A percentile compares a stretch with the other conserved stretches of the same genome.
Evolutionary conservation across 2,888 invertebrate genomes (phyloP).

Genomic region (Dryocosmus kuriphilus): DNA sequence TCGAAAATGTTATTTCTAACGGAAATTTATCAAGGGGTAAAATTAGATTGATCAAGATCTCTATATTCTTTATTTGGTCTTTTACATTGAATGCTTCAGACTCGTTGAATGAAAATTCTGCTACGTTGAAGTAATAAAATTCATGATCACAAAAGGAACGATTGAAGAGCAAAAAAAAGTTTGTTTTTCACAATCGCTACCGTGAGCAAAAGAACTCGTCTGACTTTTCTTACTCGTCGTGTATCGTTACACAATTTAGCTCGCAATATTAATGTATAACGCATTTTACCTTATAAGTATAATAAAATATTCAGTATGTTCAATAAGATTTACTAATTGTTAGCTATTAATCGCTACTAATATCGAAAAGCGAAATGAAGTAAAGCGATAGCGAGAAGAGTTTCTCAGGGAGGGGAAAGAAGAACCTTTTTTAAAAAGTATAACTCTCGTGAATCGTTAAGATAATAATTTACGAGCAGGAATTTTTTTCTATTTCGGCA

Average conservation of each 20-base stretch:
- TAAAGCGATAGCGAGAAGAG: background rate
- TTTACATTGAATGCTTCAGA: no score
- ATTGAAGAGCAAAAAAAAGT: slow-evolving; percentile 1
- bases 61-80: background rate
- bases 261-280: slow-evolving; percentile 48
- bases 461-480: slow-evolving; percentile 10
- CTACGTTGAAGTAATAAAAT: no score
- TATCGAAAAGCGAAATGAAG: slow-evolving; percentile 17
- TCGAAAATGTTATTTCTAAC: background rate
- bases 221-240: slow-evolving; percentile 53
- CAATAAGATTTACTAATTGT: slow-evolving; percentile 40
- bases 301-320: slow-evolving; percentile 47
- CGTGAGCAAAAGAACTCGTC: slow-evolving; percentile 47
- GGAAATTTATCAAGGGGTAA: background rate
- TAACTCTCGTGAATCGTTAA: background rate
- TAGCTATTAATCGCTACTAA: slow-evolving; percentile 42
- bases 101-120: no score
- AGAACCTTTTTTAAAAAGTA: slow-evolving; percentile 5
- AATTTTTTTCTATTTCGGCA: slow-evolving; percentile 15
- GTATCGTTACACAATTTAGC: slow-evolving; percentile 50
- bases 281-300: slow-evolving; percentile 45
- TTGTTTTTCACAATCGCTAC: slow-evolving; percentile 49
- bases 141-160: no score
- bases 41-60: background rate
- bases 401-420: slow-evolving; percentile 6